A percentile compares a stretch with the other conserved stretches of the same genome.
phyloP scores from a whole-genome alignment of 1,140 invertebrate genomes.

The Drosophila azteca region DNA sequence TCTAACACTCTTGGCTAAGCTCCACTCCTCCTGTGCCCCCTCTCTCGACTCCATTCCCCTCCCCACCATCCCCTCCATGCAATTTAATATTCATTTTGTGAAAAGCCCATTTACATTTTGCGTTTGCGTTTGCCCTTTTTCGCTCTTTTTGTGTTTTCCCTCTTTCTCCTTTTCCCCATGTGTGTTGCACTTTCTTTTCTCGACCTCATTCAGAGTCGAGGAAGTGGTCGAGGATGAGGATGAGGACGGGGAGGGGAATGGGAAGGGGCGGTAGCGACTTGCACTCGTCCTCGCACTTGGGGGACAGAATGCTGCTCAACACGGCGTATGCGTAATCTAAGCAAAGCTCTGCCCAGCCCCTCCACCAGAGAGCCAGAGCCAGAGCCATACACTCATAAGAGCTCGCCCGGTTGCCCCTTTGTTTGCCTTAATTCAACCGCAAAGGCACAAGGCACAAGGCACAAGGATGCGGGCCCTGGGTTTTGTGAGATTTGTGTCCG shows the following conservation, averaged over 20 bases:
- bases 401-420: slow-evolving; percentile 33
- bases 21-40: slow-evolving; percentile 8
- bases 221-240: not conserved
- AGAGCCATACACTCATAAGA: too few relatives aligned
- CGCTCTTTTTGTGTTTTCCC: slow-evolving; percentile 17
- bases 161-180: slow-evolving; percentile 7
- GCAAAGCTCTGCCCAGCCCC: slow-evolving; percentile 24
- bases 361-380: too few relatives aligned
- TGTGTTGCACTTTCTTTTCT: slow-evolving; percentile 58
- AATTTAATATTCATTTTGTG: slow-evolving; percentile 79
- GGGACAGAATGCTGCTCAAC: slow-evolving; percentile 37
- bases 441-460: slow-evolving; percentile 53
- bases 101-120: slow-evolving; percentile 76
- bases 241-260: too few relatives aligned
- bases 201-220: slow-evolving; percentile 41
- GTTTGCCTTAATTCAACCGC: slow-evolving; percentile 77
- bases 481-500: slow-evolving; percentile 40
- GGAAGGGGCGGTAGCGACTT: too few relatives aligned
- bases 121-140: slow-evolving; percentile 48
- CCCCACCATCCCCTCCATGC: slow-evolving; percentile 30
- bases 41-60: not conserved
- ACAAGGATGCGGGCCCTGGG: slow-evolving; percentile 50
- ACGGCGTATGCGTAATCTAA: slow-evolving; percentile 76
- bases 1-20: slow-evolving; percentile 47
- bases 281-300: slow-evolving; percentile 3